Evolutionary conservation across 2,888 invertebrate species (phyloP).

Genomic region (Dasypolia templi): DNA sequence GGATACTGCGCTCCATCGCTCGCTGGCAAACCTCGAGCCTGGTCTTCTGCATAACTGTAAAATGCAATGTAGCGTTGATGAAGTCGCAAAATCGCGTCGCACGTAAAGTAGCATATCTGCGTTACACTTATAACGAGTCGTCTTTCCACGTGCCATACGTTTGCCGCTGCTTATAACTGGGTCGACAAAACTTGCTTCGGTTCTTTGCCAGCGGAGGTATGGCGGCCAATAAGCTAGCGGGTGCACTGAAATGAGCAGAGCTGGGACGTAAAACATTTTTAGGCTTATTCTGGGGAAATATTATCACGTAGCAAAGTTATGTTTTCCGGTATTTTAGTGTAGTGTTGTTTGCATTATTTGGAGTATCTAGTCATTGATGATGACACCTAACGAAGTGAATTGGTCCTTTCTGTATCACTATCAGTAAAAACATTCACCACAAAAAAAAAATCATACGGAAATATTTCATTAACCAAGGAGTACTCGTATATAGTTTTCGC

Average conservation of each 20-base stretch:
- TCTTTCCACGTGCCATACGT: constrained; percentile 54
- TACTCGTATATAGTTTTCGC: no score
- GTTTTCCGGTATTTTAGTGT: background rate
- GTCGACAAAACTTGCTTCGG: constrained; percentile 60
- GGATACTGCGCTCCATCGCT: no score
- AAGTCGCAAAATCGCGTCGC: no score
- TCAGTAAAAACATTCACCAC: no score
- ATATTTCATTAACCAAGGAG: no score
- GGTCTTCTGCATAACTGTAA: no score
- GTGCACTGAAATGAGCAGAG: constrained; percentile 37
- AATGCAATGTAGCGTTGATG: no score
- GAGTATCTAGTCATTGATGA: no score
- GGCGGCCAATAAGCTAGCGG: constrained; percentile 44
- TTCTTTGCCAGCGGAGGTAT: constrained; percentile 56
- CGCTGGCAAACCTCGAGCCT: no score
- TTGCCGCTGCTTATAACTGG: constrained; percentile 57
- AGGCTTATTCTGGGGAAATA: constrained; percentile 25
- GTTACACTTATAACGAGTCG: constrained; percentile 21
- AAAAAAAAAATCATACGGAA: no score
- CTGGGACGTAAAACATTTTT: constrained; percentile 39
- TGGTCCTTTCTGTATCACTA: no score
- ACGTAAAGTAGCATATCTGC: constrained; percentile 8
- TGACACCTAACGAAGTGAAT: no score
- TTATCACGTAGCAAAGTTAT: background rate
- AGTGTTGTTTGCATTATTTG: background rate